Evolutionary conservation across 2,888 invertebrate species (phyloP).

Genomic region (Oxycera nigricornis): DNA sequence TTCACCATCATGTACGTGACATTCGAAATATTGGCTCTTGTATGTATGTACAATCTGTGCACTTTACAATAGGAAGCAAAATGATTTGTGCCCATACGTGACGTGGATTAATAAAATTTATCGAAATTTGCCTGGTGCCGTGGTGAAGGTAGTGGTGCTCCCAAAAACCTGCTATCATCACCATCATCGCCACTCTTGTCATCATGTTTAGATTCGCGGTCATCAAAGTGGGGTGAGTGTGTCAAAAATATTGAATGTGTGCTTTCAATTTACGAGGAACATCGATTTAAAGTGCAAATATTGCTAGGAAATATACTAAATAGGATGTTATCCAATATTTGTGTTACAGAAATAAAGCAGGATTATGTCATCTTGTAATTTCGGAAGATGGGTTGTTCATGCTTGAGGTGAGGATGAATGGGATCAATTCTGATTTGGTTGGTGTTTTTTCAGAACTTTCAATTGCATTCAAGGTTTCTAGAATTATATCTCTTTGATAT

Average conservation of each 20-base stretch:
- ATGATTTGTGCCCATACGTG: conserved; percentile 34
- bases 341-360: neutral
- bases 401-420: too few species aligned
- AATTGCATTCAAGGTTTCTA: too few species aligned
- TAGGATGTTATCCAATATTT: neutral
- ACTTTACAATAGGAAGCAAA: conserved; percentile 33
- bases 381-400: too few species aligned
- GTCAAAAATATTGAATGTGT: neutral
- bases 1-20: conserved; percentile 31
- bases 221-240: neutral
- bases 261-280: neutral
- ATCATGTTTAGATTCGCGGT: too few species aligned
- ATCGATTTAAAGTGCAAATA: neutral
- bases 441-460: too few species aligned
- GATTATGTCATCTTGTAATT: too few species aligned
- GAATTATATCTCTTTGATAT: too few species aligned
- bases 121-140: neutral
- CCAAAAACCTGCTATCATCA: too few species aligned
- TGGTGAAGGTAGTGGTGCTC: too few species aligned
- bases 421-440: too few species aligned
- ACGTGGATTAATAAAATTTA: conserved; percentile 37
- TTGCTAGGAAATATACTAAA: neutral
- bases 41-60: neutral
- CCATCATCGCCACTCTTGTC: too few species aligned
- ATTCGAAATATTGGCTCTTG: conserved; percentile 33